Evolutionary conservation across 2,888 invertebrate species (phyloP).

Genomic region (Apamea monoglypha): DNA sequence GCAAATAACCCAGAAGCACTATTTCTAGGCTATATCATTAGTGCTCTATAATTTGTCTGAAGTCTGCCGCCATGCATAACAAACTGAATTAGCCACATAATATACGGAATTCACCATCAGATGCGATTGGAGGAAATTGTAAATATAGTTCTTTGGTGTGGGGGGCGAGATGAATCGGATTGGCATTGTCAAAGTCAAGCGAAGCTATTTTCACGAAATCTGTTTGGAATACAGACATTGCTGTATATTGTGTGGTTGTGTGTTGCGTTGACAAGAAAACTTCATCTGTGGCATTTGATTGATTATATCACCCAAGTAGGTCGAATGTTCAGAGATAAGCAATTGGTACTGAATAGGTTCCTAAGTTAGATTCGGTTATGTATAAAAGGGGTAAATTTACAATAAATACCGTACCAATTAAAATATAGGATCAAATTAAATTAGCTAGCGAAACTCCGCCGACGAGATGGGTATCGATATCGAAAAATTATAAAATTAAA

Average conservation of each 20-base stretch:
- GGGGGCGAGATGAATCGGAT: neutral
- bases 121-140: conserved; percentile 8
- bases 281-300: neutral
- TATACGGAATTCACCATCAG: neutral
- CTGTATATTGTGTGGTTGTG: neutral
- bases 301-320: neutral
- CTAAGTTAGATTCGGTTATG: neutral
- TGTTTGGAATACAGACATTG: neutral
- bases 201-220: neutral
- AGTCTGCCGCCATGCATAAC: neutral
- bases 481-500: too few relatives aligned
- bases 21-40: conserved; percentile 3
- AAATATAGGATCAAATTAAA: neutral
- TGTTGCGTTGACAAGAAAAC: neutral
- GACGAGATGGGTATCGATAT: neutral
- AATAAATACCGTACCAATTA: neutral
- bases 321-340: neutral
- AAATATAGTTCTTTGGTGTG: neutral
- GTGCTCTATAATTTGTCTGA: neutral
- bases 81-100: conserved; percentile 1
- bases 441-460: neutral
- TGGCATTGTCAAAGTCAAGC: conserved; percentile 20
- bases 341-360: neutral
- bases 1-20: neutral
- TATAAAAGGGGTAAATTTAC: too few relatives aligned